Percentiles rank a stretch among this genome's conserved stretches.
phyloP scores from a whole-genome alignment of 2,888 invertebrate genomes.

The Sarcophaga variegata region DNA sequence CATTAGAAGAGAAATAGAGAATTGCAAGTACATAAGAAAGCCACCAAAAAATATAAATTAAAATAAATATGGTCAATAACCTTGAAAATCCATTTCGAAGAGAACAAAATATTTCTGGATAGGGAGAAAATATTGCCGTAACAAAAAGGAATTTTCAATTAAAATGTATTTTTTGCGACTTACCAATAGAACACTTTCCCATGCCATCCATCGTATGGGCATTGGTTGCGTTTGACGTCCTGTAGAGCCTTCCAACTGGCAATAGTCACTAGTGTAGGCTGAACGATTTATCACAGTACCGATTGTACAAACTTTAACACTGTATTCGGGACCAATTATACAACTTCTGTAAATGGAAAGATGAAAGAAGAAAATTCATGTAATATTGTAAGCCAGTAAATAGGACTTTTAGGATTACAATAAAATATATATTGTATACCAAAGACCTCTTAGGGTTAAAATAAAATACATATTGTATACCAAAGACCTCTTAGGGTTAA shows the following conservation, averaged over 20 bases:
- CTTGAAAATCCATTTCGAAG: constrained; percentile 20
- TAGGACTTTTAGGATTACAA: too few relatives aligned
- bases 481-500: too few relatives aligned
- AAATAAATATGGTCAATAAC: constrained; percentile 37
- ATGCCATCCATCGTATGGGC: constrained; percentile 94
- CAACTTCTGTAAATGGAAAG: constrained; percentile 86
- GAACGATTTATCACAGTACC: constrained; percentile 86
- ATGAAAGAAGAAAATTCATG: not conserved
- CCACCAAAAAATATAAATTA: constrained; percentile 27
- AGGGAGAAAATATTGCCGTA: not conserved
- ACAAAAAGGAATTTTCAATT: not conserved
- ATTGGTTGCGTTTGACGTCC: constrained; percentile 84
- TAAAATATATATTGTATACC: too few relatives aligned
- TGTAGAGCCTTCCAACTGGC: constrained; percentile 87
- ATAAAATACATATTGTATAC: too few relatives aligned
- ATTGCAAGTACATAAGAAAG: not conserved
- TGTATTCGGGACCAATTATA: constrained; percentile 88
- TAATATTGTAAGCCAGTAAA: too few relatives aligned
- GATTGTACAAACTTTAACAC: constrained; percentile 89
- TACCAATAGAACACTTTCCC: constrained; percentile 91
- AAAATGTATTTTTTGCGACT: constrained; percentile 74
- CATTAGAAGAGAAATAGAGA: not conserved
- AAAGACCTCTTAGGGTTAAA: too few relatives aligned
- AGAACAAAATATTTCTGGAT: not conserved
- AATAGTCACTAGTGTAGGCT: constrained; percentile 90